These are phyloP conservation scores for Orthonychiurus folsomi DNA, from an alignment of 2,888 invertebrate species.

Conservation along the genomic window DNA sequence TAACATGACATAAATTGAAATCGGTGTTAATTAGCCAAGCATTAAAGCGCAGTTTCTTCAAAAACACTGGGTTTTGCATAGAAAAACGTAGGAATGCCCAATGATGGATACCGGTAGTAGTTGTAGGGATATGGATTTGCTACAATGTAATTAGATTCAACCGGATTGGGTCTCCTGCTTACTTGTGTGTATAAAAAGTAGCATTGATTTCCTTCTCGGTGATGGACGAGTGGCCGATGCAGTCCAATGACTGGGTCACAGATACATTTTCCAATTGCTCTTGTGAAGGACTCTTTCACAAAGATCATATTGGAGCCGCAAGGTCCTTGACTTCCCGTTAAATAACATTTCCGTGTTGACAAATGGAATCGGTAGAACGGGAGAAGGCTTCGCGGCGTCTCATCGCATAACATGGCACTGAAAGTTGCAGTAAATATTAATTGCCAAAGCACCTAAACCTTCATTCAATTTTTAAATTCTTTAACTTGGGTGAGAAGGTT, in stretches of 20 bases:
- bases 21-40: no score
- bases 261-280: slow-evolving; percentile 10
- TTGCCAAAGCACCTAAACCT: not conserved
- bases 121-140: no score
- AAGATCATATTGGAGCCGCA: slow-evolving; percentile 12
- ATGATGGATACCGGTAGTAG: no score
- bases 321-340: slow-evolving; percentile 4
- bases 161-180: no score
- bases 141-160: no score
- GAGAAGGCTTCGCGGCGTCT: slow-evolving; percentile 4
- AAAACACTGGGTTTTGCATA: no score
- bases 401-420: slow-evolving; percentile 10
- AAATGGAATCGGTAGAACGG: slow-evolving; percentile 13
- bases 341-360: slow-evolving; percentile 6
- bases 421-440: not conserved
- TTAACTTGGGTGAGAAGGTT: no score
- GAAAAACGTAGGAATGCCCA: no score
- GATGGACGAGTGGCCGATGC: slow-evolving; percentile 6
- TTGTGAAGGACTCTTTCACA: slow-evolving; percentile 6
- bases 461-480: no score
- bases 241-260: not conserved
- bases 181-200: slow-evolving; percentile 11
- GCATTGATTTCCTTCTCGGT: slow-evolving; percentile 3
- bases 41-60: no score
- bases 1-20: no score